phyloP scores from a whole-genome alignment of 2,888 invertebrate genomes.

The Brassicogethes aeneus region DNA sequence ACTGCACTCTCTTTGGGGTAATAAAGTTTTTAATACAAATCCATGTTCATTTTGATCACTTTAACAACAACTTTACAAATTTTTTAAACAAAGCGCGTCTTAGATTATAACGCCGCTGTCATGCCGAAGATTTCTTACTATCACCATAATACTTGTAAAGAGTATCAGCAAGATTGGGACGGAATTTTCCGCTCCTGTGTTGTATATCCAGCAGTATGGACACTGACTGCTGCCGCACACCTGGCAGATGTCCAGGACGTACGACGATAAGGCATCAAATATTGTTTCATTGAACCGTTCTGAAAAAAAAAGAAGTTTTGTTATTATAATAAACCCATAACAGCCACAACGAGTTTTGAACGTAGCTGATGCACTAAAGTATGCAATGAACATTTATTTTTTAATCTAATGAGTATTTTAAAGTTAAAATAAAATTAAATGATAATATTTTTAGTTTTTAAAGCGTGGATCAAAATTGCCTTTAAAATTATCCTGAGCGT shows the following conservation, averaged over 20 bases:
- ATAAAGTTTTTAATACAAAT: background rate
- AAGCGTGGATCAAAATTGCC: too few species aligned
- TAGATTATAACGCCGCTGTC: conserved; percentile 15
- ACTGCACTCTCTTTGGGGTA: background rate
- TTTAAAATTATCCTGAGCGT: too few species aligned
- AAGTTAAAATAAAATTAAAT: too few species aligned
- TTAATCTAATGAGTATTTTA: too few species aligned
- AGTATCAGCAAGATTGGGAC: conserved; percentile 27
- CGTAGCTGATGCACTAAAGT: background rate
- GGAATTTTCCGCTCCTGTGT: conserved; percentile 44
- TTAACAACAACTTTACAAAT: background rate
- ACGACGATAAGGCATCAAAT: conserved; percentile 79
- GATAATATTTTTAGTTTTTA: too few species aligned
- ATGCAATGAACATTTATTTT: background rate
- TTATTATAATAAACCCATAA: too few species aligned
- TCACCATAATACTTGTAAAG: conserved; percentile 23
- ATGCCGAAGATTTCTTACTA: conserved; percentile 24
- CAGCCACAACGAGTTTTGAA: conserved; percentile 1
- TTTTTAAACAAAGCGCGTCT: too few species aligned
- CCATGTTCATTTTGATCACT: background rate
- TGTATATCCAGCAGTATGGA: conserved; percentile 84
- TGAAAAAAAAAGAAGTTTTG: conserved; percentile 43
- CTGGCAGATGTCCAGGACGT: conserved; percentile 84
- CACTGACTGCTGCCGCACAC: conserved; percentile 93
- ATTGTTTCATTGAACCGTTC: conserved; percentile 90